Base-by-base conservation (phyloP, 1,140 invertebrate species). In the Trachymyrmex septentrionalis region DNA sequence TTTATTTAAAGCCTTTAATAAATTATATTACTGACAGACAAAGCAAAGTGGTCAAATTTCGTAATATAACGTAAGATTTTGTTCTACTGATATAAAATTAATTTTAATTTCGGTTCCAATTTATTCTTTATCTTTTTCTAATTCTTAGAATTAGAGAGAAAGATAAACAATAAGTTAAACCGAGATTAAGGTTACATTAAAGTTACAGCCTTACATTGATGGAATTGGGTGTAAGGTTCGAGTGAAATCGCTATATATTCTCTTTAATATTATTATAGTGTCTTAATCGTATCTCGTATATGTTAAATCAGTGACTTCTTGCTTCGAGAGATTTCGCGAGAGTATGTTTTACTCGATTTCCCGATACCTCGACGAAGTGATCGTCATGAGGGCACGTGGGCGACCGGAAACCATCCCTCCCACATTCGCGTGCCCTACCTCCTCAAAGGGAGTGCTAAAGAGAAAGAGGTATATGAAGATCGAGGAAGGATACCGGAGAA, bases 371-470 rank as follows among this genome's bases (percentile, higher is more conserved):
- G 81, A 91, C 90, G 77, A 91, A 93, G 91, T 94, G 92, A 85
- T 88, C 85, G 82, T 92, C 88, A 90, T 88, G 88, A 80, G 90
- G 86, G 82, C 88, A 92, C 91, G 93, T 94, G 93, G 93, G 93
- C 92, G 93, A 94, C 93, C 93, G 93, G 93, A 94, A 94, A 94
- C 93, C 92, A 92, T 93, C 93, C 93, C 92, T 94, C 93, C 92
- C 91, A 93, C 93, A 93, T 93, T 92, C 89, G 88, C 88, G 89
- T 92, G 91, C 91, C 91, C 92, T 93, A 91, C 91, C 92, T 92
- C 90, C 85, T 73, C 75, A 88, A 89, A 89, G 89, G 85, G 89
- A 90, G 66, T 87, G 71, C 87, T 86, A 84, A 77, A 64, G 86
- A 85, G 86, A 82, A 87, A 90, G 84, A 78, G 69, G 61, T 76